Evolutionary conservation across 2,888 invertebrate genomes (phyloP), one percentile per base, ranked within the genome.

Genomic region (Harmothoe impar): DNA sequence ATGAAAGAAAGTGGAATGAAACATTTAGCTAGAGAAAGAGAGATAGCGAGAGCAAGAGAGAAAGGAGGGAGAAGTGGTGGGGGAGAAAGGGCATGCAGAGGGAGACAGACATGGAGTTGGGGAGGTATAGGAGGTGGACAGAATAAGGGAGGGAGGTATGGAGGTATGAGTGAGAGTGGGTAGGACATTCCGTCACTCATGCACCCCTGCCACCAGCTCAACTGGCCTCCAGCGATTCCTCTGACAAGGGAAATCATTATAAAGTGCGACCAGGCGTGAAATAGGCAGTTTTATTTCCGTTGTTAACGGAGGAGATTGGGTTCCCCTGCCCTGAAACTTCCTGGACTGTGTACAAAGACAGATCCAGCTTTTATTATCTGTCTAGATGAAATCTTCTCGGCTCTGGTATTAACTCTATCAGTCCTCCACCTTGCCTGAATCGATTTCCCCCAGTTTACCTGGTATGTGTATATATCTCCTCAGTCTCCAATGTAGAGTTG

Each of bases 261-360:
- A 72, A 72, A 72, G 72, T 25, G 72, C 72, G 25, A 15, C 31
- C 72, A 72, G 29, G 29, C 72, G 72, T 72, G 72, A 72, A 72
- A 72, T 72, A 72, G 31, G 72, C 72, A 72, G 72, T 72, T 72
- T 72, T 72, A 72, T 72, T 72, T 25, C n/a, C 72, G 25, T 72
- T 72, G 31, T 72, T 72, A 72, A 0, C 72, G 25, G 31, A 25
- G 25, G 72, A 72, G 72, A 25, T 29, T 72, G 72, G 25, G 72
- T 25, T 25, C 29, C n/a, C 72, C 29, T n/a, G 15, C 72, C 29
- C 29, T 29, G 72, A 29, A 62, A 62, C 62, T n/a, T 62, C 7
- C 23, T 12, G 23, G 7, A 62, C 23, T 62, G 20, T 62, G 62
- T 62, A 62, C 62, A 62, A 62, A 62, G 62, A 62, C 62, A 62